Conservation (phyloP, 2,888 invertebrate genomes). For the Brassicogethes aeneus region DNA sequence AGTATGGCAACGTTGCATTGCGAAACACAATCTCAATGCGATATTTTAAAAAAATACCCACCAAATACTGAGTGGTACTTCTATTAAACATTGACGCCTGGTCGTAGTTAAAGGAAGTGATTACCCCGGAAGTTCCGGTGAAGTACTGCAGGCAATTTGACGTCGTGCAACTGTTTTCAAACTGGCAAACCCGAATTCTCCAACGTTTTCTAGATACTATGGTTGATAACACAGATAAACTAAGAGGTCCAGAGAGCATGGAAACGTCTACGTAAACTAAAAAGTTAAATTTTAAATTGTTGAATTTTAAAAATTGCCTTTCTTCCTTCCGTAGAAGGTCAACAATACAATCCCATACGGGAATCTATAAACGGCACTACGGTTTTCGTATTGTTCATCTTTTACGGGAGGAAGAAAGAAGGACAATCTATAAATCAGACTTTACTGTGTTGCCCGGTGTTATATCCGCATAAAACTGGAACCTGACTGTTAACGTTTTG, state of each 20-base stretch:
- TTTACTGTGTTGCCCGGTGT: constrained; percentile 67
- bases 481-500: constrained; percentile 60
- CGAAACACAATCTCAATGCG: not conserved
- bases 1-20: too few relatives aligned
- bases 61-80: constrained; percentile 53
- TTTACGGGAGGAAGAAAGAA: too few relatives aligned
- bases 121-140: constrained; percentile 47
- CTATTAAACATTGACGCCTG: constrained; percentile 47
- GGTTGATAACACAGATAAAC: constrained; percentile 54
- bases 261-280: constrained; percentile 66
- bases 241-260: constrained; percentile 52
- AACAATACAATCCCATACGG: too few relatives aligned
- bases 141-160: constrained; percentile 56
- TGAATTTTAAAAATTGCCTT: too few relatives aligned
- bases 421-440: too few relatives aligned
- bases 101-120: constrained; percentile 66
- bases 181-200: constrained; percentile 54
- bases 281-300: constrained; percentile 11
- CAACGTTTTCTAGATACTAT: constrained; percentile 49
- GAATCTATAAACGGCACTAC: too few relatives aligned
- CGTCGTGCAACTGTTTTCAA: constrained; percentile 36
- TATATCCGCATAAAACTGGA: constrained; percentile 66
- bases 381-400: too few relatives aligned
- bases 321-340: too few relatives aligned
- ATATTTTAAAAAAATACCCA: constrained; percentile 32